These are phyloP conservation scores for Lasiurus cinereus DNA, from an alignment of 2,113 vertebrate species.

Conservation along the genomic window DNA sequence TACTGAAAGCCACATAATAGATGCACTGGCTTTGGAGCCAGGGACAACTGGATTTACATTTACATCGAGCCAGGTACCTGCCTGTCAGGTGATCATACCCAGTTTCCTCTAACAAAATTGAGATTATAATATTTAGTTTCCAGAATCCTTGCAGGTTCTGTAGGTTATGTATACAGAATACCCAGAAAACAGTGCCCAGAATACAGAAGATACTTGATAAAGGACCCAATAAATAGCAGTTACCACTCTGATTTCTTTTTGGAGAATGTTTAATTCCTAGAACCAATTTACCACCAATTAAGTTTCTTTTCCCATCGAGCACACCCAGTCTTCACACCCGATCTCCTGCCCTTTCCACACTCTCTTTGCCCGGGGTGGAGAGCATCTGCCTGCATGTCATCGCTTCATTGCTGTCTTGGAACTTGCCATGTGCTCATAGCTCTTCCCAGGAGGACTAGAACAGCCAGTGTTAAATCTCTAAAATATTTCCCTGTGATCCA, in stretches of 20 bases:
- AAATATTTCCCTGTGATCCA: not conserved
- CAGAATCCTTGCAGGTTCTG: not conserved
- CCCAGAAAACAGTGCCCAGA: no score
- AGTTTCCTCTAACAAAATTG: not conserved
- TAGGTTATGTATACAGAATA: accelerated
- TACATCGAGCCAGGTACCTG: no score
- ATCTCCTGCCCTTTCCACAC: not conserved
- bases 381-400: not conserved
- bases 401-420: not conserved
- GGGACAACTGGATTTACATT: not conserved
- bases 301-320: not conserved
- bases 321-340: not conserved
- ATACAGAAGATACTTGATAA: not conserved
- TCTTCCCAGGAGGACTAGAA: not conserved
- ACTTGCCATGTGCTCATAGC: not conserved
- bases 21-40: not conserved
- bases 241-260: not conserved
- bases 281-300: not conserved
- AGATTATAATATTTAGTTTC: not conserved
- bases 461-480: not conserved
- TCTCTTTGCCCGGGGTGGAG: not conserved
- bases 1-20: not conserved
- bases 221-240: not conserved
- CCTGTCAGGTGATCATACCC: no score
- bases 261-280: not conserved